These are phyloP conservation scores for Cataglyphis rosenhaueri DNA, from an alignment of 2,888 invertebrate species.

Conservation along the genomic window DNA sequence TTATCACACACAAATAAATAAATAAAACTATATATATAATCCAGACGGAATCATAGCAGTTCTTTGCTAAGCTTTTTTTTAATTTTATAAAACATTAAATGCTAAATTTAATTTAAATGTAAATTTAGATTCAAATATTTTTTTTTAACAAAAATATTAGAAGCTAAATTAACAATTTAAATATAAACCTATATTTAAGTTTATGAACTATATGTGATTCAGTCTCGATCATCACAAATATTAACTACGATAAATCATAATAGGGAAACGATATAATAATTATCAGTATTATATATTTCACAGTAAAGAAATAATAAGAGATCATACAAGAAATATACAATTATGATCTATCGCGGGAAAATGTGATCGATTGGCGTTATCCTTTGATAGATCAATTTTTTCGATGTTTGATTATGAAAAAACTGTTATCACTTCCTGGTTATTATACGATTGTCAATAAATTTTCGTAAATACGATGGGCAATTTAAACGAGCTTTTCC, in stretches of 20 bases:
- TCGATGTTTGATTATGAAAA: slow-evolving; percentile 80
- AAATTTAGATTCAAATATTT: slow-evolving; percentile 36
- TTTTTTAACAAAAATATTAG: slow-evolving; percentile 22
- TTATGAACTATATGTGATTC: slow-evolving; percentile 66
- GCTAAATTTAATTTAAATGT: slow-evolving; percentile 33
- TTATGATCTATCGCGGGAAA: slow-evolving; percentile 76
- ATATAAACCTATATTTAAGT: slow-evolving; percentile 30
- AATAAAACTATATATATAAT: slow-evolving; percentile 64
- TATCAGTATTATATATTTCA: slow-evolving; percentile 69
- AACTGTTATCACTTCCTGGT: slow-evolving; percentile 74
- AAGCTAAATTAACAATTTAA: slow-evolving; percentile 14
- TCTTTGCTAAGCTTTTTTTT: slow-evolving; percentile 19
- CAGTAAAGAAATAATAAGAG: slow-evolving; percentile 78
- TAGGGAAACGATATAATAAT: slow-evolving; percentile 49
- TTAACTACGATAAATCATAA: slow-evolving; percentile 72
- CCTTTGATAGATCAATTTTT: slow-evolving; percentile 73
- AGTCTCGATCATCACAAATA: slow-evolving; percentile 67
- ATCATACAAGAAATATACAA: slow-evolving; percentile 75
- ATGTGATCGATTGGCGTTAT: slow-evolving; percentile 71
- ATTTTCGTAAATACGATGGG: slow-evolving; percentile 74
- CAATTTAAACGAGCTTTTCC: slow-evolving; percentile 55
- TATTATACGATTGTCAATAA: slow-evolving; percentile 78
- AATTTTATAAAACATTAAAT: slow-evolving; percentile 46
- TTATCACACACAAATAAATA: slow-evolving; percentile 77
- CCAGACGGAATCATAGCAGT: slow-evolving; percentile 73